Evolutionary conservation across 1,140 invertebrate genomes (phyloP).

Genomic region (Macrobrachium nipponense): DNA sequence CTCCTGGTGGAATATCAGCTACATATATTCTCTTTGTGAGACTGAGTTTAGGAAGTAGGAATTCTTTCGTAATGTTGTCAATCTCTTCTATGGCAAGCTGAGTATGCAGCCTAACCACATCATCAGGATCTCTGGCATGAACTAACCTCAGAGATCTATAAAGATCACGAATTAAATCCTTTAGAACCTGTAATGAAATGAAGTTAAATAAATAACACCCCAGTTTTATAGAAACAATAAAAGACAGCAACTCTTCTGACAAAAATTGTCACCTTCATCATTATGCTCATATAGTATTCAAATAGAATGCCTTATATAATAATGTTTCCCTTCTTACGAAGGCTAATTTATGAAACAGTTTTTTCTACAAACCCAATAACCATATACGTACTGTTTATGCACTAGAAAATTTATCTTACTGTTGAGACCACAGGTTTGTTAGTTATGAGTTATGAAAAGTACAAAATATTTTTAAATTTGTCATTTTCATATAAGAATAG

Average conservation of each 20-base stretch:
- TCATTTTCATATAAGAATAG: no score
- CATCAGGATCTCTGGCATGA: constrained; percentile 76
- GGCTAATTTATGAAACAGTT: no score
- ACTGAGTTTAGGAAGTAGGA: constrained; percentile 73
- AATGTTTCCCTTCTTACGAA: no score
- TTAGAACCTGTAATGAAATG: constrained; percentile 68
- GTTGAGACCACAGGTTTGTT: no score
- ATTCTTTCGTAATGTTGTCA: constrained; percentile 76
- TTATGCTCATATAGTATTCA: no score
- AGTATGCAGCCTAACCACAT: constrained; percentile 78
- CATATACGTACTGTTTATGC: no score
- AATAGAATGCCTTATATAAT: no score
- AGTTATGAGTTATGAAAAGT: no score
- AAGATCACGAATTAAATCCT: constrained; percentile 76
- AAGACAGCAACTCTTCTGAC: neutral
- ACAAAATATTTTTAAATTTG: no score
- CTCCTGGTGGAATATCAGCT: constrained; percentile 65
- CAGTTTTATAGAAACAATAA: neutral
- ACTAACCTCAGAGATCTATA: constrained; percentile 79
- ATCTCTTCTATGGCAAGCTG: constrained; percentile 83
- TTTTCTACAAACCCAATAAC: no score
- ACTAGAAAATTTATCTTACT: no score
- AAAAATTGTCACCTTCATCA: neutral
- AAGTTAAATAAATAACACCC: neutral
- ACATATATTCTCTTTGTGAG: constrained; percentile 76